Evolutionary conservation across 2,888 invertebrate species (phyloP), one percentile per base, ranked within the genome.

Genomic region (Trypoxylon attenuatum): DNA sequence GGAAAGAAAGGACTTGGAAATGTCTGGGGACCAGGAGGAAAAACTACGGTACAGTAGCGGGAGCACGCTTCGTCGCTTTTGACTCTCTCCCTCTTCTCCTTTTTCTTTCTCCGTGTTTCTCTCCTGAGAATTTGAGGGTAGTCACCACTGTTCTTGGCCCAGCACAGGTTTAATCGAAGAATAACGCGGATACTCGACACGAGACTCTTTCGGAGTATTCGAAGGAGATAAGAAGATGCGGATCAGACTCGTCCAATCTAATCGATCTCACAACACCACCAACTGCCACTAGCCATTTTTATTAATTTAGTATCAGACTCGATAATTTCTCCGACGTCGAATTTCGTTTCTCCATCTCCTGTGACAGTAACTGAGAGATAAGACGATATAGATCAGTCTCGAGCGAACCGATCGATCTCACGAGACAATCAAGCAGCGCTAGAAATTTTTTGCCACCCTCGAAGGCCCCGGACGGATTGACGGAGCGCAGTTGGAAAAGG

Each of bases 121-220:
- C n/a, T n/a, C n/a, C n/a, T n/a, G n/a, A n/a, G n/a, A n/a, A n/a
- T n/a, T 6, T 10, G 33, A 6, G 1, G 13, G 33, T 10, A 33
- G n/a, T n/a, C n/a, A n/a, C n/a, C 33, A 33, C n/a, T 33, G 8
- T 6, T 10, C 5, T 33, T 5, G 5, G 33, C n/a, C 13, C 8
- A 33, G 13, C 10, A 1, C 46, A 47, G 49, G 46, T 69, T 69
- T 69, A 65, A 72, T 65, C 62, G 62, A 50, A 54, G 58, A 60
- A 43, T 43, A 43, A 60, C 59, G 41, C 15, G 27, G 52, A 47
- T 15, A 46, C 29, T 29, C 21, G 47, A 49, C 47, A 15, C 55
- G n/a, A 49, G 18, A 18, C 10, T 22, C 50, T n/a, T n/a, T n/a
- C n/a, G n/a, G 52, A 50, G 61, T 64, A 60, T 13, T 33, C 38